Evolutionary conservation across 92 coral and sea anemone genomes (phyloP).

Genomic region (Muricea muricata): DNA sequence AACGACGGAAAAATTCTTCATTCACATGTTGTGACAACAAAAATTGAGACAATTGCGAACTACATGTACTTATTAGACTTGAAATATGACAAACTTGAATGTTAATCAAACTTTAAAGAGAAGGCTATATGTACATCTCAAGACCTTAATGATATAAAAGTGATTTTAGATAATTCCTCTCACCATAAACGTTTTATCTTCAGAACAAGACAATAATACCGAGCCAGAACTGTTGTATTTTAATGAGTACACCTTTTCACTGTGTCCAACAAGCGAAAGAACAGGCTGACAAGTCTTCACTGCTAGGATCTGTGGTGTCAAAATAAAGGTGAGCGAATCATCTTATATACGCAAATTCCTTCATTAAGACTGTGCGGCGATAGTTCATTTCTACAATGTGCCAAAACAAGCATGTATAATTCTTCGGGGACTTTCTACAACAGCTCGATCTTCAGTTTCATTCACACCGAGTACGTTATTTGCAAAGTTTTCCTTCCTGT

Average conservation of each 20-base stretch:
- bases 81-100: too few species aligned
- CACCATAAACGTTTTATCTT: slow-evolving; percentile 39
- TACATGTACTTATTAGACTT: too few species aligned
- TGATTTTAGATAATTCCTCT: neutral
- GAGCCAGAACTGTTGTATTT: slow-evolving; percentile 5
- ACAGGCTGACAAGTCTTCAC: neutral
- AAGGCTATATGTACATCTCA: neutral
- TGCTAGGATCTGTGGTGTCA: neutral
- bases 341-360: neutral
- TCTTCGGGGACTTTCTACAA: too few species aligned
- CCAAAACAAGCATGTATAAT: neutral
- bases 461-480: too few species aligned
- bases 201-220: slow-evolving; percentile 24
- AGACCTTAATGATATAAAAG: too few species aligned
- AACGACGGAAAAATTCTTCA: too few species aligned
- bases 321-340: neutral
- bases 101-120: neutral
- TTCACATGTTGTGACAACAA: too few species aligned
- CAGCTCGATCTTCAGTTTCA: too few species aligned
- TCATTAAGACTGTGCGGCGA: neutral
- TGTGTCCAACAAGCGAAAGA: slow-evolving; percentile 12
- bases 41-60: too few species aligned
- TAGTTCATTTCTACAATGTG: too few species aligned
- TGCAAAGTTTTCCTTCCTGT: too few species aligned
- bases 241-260: slow-evolving; percentile 18